Evolutionary conservation across 1,140 invertebrate species (phyloP), one percentile per base, ranked within the genome.

Genomic region (Atta colombica): DNA sequence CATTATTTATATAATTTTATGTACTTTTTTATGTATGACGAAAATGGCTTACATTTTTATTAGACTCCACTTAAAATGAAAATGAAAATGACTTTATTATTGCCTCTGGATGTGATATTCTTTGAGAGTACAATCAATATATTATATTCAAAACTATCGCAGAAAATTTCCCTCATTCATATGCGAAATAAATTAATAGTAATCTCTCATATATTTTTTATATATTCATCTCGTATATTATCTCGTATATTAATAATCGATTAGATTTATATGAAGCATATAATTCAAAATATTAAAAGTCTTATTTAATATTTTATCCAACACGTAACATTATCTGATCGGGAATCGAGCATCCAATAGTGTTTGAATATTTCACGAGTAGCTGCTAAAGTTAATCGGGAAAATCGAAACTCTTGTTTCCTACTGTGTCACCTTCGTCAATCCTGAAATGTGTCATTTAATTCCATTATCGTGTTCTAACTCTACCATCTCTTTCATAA

Each of bases 361-460:
- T 55, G 39, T 51, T 84, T 74, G 45, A 82, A 84, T 84, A 60
- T 31, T 84, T 72, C 68, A 84, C 45, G 39, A 74, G 14, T 6
- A 6, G 12, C 12, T 25, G 35, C 35, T 25, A 25, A 68, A 77
- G 39, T 39, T 25, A 25, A n/a, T n/a, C 55, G n/a, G 18, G 25
- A 61, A 49, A 74, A 74, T 84, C 39, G 28, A 58, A 25, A 71
- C n/a, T 35, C 18, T 1, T 25, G 49, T 74, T 84, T 31, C 2
- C 25, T 75, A 61, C n/a, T 10, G 31, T 55, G 49, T 61, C 10
- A 74, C n/a, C 25, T 61, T 74, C 2, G 10, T 53, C 25, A 45
- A 14, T 53, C 39, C 39, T n/a, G 18, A 82, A 69, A 81, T 61
- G 12, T 66, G 31, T 18, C 77, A 31, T 35, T 61, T 49, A 21